These are phyloP conservation scores for Cotesia chilonis DNA, from an alignment of 1,140 invertebrate genomes.

Conservation along the genomic window DNA sequence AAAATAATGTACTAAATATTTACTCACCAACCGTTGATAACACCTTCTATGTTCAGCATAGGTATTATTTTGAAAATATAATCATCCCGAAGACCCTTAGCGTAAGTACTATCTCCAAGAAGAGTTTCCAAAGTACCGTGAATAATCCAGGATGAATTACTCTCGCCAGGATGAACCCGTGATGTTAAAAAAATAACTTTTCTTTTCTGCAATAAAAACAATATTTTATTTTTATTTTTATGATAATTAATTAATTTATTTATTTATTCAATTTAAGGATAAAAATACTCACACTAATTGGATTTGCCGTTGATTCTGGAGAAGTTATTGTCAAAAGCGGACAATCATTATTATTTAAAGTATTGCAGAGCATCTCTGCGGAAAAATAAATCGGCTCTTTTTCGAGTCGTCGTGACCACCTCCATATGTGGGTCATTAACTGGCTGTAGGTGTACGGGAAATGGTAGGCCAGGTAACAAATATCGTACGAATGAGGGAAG, in stretches of 20 bases:
- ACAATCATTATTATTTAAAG: conserved; percentile 79
- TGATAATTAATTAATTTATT: background rate
- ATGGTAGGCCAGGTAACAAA: conserved; percentile 91
- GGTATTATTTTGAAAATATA: conserved; percentile 89
- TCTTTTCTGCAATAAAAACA: conserved; percentile 66
- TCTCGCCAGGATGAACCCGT: conserved; percentile 89
- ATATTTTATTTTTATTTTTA: background rate
- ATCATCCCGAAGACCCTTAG: conserved; percentile 72
- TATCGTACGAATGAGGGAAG: conserved; percentile 81
- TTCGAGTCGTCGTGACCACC: conserved; percentile 64
- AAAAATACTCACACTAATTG: conserved; percentile 64
- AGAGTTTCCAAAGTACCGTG: conserved; percentile 80
- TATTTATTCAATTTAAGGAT: background rate
- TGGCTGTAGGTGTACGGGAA: conserved; percentile 89
- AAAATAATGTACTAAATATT: background rate
- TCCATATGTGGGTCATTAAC: conserved; percentile 75
- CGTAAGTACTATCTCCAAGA: conserved; percentile 69
- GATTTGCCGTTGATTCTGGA: conserved; percentile 68
- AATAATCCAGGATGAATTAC: conserved; percentile 90
- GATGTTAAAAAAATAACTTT: conserved; percentile 80
- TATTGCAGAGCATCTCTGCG: conserved; percentile 75
- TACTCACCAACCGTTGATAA: conserved; percentile 87
- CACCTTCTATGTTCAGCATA: conserved; percentile 89
- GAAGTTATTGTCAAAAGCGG: conserved; percentile 84
- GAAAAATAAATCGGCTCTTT: conserved; percentile 66